Evolutionary conservation across 2,113 vertebrate species (phyloP), one percentile per base, ranked within the genome.

Genomic region (Eupsittula cactorum): DNA sequence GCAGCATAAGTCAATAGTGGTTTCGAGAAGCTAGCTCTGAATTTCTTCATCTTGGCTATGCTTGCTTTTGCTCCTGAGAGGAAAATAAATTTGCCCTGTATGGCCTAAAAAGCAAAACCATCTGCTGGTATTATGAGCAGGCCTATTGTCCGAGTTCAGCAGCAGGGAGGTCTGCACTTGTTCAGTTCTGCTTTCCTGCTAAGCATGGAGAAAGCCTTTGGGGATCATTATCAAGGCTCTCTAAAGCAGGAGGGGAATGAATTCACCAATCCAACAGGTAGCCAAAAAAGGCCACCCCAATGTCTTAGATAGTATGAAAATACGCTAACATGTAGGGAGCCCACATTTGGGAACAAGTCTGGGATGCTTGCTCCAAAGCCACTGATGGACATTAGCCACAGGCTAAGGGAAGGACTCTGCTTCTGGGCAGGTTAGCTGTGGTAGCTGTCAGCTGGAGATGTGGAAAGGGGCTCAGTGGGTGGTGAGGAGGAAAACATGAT

Each of bases 141-240:
- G 53, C 44, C 80, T 92, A 93, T 97, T 96, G 96, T 96, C 96
- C 80, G 5, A 92, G 39, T 62, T 76, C 88, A 95, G 70, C 85
- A 94, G 67, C 88, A 60, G 93, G 96, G 94, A 97, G 93, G 94
- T 97, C 86, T 92, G 91, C 89, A 95, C 95, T 96, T 95, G 95
- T 95, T 95, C 93, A 75, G 39, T 23, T 77, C 81, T 93, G 86
- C 65, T 91, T 95, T 88, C 62, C 74, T 78, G 52, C 69, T 94
- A 92, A 75, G 44, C 55, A 60, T 80, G 1, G 0, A 73, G 77
- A 71, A 96, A 92, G 24, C 81, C 82, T 55, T 12, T 12, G 49
- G 88, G 87, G 82, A 89, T 62, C 53, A 57, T 95, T 93, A 96
- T 55, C 68, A 92, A 74, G 47, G 33, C 15, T 96, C 83, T 42